Evolutionary conservation across 2,888 invertebrate genomes (phyloP).

Genomic region (Tipula vernalis): DNA sequence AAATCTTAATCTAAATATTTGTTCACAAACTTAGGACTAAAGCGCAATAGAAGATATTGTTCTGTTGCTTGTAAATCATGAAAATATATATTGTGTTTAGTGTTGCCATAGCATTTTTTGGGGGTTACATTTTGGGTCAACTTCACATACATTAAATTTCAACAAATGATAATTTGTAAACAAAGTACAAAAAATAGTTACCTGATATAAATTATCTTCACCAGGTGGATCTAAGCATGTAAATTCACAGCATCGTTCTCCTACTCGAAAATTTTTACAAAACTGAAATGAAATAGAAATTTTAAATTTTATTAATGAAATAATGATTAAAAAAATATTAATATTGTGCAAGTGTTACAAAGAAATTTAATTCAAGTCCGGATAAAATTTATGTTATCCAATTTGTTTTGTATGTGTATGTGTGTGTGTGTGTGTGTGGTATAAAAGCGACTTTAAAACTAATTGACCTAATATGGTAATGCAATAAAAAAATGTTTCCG

Average conservation of each 20-base stretch:
- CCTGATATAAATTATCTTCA: conserved; percentile 46
- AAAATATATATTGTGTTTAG: no score
- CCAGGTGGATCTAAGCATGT: conserved; percentile 71
- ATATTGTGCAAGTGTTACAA: background rate
- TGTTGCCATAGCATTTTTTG: no score
- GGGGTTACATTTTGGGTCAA: no score
- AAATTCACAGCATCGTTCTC: conserved; percentile 79
- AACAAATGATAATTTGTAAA: background rate
- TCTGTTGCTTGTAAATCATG: no score
- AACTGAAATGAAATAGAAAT: conserved; percentile 42
- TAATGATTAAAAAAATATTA: background rate
- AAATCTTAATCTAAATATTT: no score
- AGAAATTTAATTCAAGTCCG: no score
- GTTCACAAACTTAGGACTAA: no score
- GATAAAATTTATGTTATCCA: no score
- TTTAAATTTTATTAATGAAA: background rate
- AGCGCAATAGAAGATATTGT: no score
- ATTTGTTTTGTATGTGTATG: no score
- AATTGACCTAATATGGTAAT: background rate
- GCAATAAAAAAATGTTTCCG: background rate
- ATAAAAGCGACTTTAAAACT: background rate
- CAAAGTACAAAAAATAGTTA: conserved; percentile 15
- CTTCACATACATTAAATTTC: no score
- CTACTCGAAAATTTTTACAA: conserved; percentile 73
- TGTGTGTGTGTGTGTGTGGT: no score